Evolutionary conservation across 2,113 vertebrate genomes (phyloP).

Genomic region (Hydrolagus affinis): DNA sequence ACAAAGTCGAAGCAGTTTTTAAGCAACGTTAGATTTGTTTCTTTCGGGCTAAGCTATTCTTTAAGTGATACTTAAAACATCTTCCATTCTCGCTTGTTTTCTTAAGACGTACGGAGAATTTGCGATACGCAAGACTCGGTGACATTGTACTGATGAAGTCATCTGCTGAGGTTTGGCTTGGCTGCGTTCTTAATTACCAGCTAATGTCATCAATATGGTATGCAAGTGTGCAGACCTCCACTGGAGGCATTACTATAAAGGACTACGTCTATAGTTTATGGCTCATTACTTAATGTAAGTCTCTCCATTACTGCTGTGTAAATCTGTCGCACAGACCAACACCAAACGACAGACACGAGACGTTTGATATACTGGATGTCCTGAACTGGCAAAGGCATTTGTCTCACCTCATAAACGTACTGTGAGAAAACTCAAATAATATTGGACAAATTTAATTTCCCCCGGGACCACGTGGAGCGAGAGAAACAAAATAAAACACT

Average conservation of each 20-base stretch:
- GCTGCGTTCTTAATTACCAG: conserved; percentile 46
- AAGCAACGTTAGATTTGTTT: no score
- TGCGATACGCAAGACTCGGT: conserved; percentile 49
- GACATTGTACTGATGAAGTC: conserved; percentile 47
- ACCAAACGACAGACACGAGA: not conserved
- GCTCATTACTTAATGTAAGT: not conserved
- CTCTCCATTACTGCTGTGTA: conserved; percentile 2
- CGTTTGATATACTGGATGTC: not conserved
- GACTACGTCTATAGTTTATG: not conserved
- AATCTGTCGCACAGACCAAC: not conserved
- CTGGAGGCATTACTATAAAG: not conserved
- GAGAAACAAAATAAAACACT: not conserved
- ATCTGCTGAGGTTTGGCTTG: conserved; percentile 40
- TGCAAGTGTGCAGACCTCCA: conserved; percentile 22
- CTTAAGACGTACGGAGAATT: conserved; percentile 34
- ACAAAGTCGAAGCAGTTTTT: no score
- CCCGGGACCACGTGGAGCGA: not conserved
- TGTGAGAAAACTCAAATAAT: no score
- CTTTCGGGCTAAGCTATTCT: no score
- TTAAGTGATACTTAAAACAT: no score
- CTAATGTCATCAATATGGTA: conserved; percentile 39
- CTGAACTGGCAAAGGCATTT: not conserved
- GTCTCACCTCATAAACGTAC: not conserved
- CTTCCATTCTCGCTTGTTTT: no score
- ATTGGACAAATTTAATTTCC: not conserved